These are phyloP conservation scores for Coptodon rendalli DNA, from an alignment of 2,113 vertebrate genomes.

Conservation along the genomic window DNA sequence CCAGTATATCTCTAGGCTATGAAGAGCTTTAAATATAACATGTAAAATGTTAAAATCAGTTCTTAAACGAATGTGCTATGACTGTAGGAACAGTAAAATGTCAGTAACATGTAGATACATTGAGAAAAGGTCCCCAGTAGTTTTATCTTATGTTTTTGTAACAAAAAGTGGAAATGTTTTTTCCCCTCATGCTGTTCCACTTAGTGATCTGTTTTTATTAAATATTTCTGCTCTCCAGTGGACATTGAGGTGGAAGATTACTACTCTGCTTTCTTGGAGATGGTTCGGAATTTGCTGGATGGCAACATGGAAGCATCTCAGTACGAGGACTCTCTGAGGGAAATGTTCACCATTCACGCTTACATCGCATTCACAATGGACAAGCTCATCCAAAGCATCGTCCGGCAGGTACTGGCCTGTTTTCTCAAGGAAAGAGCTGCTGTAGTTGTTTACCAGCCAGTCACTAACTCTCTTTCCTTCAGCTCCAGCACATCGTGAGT, in stretches of 20 bases:
- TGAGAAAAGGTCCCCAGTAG: background rate
- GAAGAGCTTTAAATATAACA: background rate
- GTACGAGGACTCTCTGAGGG: conserved; percentile 93
- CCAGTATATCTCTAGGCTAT: background rate
- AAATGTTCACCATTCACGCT: conserved; percentile 99
- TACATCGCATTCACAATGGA: conserved; percentile 99
- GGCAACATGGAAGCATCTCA: conserved; percentile 97
- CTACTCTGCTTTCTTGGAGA: conserved; percentile 96
- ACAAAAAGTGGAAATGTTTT: background rate
- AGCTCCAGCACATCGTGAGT: conserved; percentile 98
- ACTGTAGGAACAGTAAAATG: background rate
- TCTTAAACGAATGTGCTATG: background rate
- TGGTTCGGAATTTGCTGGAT: conserved; percentile 93
- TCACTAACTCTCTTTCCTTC: background rate
- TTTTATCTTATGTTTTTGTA: background rate
- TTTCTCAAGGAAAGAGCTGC: background rate
- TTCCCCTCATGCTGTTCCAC: background rate
- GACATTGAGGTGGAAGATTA: conserved; percentile 98
- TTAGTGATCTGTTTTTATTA: background rate
- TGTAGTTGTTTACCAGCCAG: background rate
- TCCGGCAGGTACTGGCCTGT: conserved; percentile 82
- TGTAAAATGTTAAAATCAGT: background rate
- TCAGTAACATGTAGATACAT: background rate
- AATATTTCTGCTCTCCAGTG: conserved; percentile 64
- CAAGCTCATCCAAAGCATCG: conserved; percentile 98